These are phyloP conservation scores for Dyspetes luteomarginatus DNA, from an alignment of 2,888 invertebrate genomes.

Conservation along the genomic window DNA sequence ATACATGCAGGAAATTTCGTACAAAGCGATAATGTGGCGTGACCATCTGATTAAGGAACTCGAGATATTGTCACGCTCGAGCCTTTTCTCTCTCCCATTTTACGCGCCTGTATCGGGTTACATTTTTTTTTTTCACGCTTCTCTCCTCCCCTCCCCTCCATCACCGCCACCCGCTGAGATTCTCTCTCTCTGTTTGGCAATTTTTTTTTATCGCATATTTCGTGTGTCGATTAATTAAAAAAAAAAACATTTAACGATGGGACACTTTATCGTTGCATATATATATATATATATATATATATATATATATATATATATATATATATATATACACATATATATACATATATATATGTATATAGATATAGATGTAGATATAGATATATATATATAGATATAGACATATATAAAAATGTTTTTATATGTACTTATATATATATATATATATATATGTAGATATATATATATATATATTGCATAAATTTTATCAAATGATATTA, in stretches of 20 bases:
- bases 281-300: no score
- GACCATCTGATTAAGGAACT: constrained; percentile 62
- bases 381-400: no score
- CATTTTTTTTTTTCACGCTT: neutral
- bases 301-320: no score
- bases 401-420: no score
- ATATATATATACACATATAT: no score
- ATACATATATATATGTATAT: no score
- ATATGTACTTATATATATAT: no score
- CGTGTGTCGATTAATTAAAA: neutral
- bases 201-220: neutral
- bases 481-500: no score
- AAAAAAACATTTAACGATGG: neutral
- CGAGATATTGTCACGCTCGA: constrained; percentile 2
- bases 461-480: no score
- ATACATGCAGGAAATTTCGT: neutral
- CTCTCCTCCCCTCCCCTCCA: neutral
- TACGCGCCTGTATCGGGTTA: no score
- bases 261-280: neutral
- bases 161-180: neutral
- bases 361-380: no score
- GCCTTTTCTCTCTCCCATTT: neutral
- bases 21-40: constrained; percentile 46
- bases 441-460: no score
- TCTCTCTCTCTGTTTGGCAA: neutral